Evolutionary conservation across 1,140 invertebrate species (phyloP).

Genomic region (Drosophila ogumai): DNA sequence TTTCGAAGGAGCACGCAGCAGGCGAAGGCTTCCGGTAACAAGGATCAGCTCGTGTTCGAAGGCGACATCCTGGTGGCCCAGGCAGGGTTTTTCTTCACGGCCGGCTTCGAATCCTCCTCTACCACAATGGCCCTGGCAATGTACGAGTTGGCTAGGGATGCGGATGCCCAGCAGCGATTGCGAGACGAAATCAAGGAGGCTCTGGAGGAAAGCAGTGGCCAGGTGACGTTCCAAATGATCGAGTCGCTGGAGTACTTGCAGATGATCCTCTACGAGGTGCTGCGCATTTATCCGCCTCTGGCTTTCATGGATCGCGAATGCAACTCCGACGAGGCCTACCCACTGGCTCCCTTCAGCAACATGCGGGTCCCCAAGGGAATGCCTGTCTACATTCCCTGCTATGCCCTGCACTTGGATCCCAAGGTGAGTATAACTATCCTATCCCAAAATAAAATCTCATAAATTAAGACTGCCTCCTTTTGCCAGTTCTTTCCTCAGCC

Average conservation of each 20-base stretch:
- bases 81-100: slow-evolving; percentile 88
- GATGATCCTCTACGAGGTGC: slow-evolving; percentile 85
- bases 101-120: slow-evolving; percentile 86
- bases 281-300: slow-evolving; percentile 87
- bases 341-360: slow-evolving; percentile 62
- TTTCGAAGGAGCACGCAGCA: slow-evolving; percentile 59
- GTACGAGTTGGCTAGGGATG: slow-evolving; percentile 86
- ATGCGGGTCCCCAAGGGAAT: slow-evolving; percentile 70
- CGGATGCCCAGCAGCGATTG: slow-evolving; percentile 85
- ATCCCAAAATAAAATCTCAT: not conserved
- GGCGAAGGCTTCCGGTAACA: slow-evolving; percentile 11
- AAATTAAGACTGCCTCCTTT: no score
- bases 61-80: slow-evolving; percentile 86
- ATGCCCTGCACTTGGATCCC: slow-evolving; percentile 76
- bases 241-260: slow-evolving; percentile 85
- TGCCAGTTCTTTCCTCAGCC: slow-evolving; percentile 88
- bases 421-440: slow-evolving; percentile 43
- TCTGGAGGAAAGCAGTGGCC: slow-evolving; percentile 76
- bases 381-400: slow-evolving; percentile 75
- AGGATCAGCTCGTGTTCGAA: slow-evolving; percentile 63
- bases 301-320: slow-evolving; percentile 86
- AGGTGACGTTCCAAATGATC: slow-evolving; percentile 84
- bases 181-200: slow-evolving; percentile 84
- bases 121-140: slow-evolving; percentile 85
- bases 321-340: slow-evolving; percentile 61